Percentiles rank a stretch among this genome's conserved stretches.
Evolutionary conservation across 2,888 invertebrate genomes (phyloP).

Genomic region (Monochamus alternatus): DNA sequence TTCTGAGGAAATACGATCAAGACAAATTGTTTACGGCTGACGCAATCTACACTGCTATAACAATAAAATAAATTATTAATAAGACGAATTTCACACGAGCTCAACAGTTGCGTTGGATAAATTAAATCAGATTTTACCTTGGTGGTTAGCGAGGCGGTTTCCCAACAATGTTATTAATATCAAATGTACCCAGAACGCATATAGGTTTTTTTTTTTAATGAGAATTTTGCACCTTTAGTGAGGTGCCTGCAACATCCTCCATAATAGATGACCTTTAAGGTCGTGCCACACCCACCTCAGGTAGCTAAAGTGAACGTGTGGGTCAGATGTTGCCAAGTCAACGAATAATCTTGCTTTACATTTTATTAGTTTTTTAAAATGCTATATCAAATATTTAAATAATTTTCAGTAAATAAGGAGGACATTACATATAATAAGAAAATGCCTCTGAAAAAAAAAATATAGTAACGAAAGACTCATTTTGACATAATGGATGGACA

Average conservation of each 20-base stretch:
- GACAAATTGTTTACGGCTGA: no score
- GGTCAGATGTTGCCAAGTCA: background rate
- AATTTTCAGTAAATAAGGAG: background rate
- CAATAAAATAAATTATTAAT: background rate
- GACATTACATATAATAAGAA: background rate
- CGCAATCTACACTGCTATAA: no score
- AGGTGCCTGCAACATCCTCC: background rate
- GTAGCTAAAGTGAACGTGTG: background rate
- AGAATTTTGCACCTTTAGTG: background rate
- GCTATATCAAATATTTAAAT: background rate
- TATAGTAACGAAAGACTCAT: no score
- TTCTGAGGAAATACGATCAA: no score
- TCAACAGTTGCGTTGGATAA: background rate
- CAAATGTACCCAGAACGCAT: background rate
- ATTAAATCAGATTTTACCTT: background rate
- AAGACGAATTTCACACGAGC: background rate
- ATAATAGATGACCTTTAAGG: conserved; percentile 29
- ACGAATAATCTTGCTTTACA: no score
- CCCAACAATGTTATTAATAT: background rate
- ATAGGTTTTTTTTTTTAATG: background rate
- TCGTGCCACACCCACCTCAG: conserved; percentile 17
- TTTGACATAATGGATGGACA: no score
- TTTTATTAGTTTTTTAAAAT: no score
- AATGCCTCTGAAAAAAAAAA: no score
- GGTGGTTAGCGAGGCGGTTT: background rate